Conservation (phyloP, 2,113 vertebrate species). For the Herpetotheres cachinnans region DNA sequence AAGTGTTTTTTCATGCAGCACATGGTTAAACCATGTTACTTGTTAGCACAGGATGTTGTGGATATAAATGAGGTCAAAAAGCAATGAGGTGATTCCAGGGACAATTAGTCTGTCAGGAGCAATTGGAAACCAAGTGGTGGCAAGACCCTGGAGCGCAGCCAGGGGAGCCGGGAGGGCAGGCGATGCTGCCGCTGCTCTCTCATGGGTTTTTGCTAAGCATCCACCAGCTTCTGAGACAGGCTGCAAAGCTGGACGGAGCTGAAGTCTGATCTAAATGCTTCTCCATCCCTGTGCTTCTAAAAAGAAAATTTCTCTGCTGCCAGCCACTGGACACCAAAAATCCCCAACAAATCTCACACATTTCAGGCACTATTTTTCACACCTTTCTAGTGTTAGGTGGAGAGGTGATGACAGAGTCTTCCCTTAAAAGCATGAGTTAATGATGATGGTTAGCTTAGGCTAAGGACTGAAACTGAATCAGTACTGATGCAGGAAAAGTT, state of each 20-base stretch:
- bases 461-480: constrained; percentile 26
- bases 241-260: background rate
- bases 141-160: background rate
- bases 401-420: background rate
- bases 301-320: background rate
- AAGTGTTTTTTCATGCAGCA: background rate
- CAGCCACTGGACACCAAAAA: background rate
- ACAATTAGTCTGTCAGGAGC: background rate
- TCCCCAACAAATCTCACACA: background rate
- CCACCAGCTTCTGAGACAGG: background rate
- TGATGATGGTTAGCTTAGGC: background rate
- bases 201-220: background rate
- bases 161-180: background rate
- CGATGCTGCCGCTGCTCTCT: background rate
- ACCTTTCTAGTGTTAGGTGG: background rate
- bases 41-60: background rate
- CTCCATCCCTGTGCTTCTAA: background rate
- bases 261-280: background rate
- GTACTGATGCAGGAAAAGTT: background rate
- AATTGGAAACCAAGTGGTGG: background rate
- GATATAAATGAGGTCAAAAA: background rate
- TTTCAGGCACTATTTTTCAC: background rate
- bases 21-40: background rate
- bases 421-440: background rate
- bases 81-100: background rate